Base-by-base conservation (phyloP, 1,140 invertebrate species). In the Aleiodes sp. region DNA sequence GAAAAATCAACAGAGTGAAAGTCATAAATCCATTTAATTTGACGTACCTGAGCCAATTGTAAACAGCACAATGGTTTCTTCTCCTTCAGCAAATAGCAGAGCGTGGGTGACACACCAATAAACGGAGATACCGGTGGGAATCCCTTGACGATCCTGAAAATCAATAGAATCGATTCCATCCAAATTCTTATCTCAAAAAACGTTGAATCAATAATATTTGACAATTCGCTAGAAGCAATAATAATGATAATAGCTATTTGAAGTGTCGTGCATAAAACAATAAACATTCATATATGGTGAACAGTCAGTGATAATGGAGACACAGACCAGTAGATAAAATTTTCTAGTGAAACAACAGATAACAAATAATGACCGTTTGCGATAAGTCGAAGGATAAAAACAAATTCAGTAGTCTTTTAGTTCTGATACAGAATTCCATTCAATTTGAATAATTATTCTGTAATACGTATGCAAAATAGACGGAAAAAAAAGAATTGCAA, bases 41-140 rank as follows among this genome's bases (percentile, higher is more conserved):
- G 24, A 52, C 9, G 24, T 87, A 94, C 94, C 89, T 98, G 94
- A 59, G 95, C 94, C 67, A 99, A 87, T 85, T 98, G 94, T 71
- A 99, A 89, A 83, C 98, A 99, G 85, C 98, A 99, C 1, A 98
- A 88, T 4, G 94, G 94, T 80, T 98, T 96, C 86, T 98, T 98
- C 81, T 98, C 95, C 84, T 97, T 96, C 73, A 98, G 90, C 72
- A 99, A 89, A 82, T 98, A 98, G 84, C 97, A 99, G 10, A 98
- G 88, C 0, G 96, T 99, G 2, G 96, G 96, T 82, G 96, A 98
- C 1, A 98, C 97, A 67, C 97, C 97, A 71, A 99, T 98, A 87
- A 98, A 99, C 10, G 97, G 96, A 8, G 96, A 96, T 2, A 98
- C 95, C 3, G 97, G 97, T 35, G 97, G 97, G 84, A 98, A 98